phyloP scores from a whole-genome alignment of 1,140 invertebrate genomes.

The Dendroctonus ponderosae region DNA sequence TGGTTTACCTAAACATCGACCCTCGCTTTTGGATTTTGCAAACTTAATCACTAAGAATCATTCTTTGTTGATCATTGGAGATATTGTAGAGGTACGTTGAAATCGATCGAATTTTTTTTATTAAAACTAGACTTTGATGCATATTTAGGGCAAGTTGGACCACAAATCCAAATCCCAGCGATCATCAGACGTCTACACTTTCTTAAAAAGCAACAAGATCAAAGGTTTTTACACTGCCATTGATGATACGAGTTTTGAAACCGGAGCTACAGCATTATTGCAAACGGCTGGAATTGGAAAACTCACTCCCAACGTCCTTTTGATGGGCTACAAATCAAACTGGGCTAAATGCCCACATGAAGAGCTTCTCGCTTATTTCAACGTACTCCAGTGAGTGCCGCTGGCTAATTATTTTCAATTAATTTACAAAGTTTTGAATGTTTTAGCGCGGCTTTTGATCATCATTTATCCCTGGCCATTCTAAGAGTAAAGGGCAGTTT shows the following conservation, averaged over 20 bases:
- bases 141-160: slow-evolving; percentile 61
- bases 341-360: slow-evolving; percentile 74
- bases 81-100: slow-evolving; percentile 81
- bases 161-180: slow-evolving; percentile 63
- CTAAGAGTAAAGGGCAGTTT: slow-evolving; percentile 79
- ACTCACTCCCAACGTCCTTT: slow-evolving; percentile 86
- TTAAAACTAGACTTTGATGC: neutral
- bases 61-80: slow-evolving; percentile 86
- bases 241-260: slow-evolving; percentile 74
- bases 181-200: slow-evolving; percentile 67
- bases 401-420: slow-evolving; percentile 7
- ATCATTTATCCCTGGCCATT: slow-evolving; percentile 84
- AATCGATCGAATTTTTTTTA: too few species aligned
- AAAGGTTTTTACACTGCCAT: slow-evolving; percentile 87
- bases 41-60: slow-evolving; percentile 89
- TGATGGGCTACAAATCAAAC: slow-evolving; percentile 92
- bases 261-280: slow-evolving; percentile 74
- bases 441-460: slow-evolving; percentile 86
- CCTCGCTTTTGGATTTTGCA: slow-evolving; percentile 87
- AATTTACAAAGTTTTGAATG: neutral
- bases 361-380: slow-evolving; percentile 85
- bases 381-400: slow-evolving; percentile 84
- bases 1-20: slow-evolving; percentile 76
- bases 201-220: slow-evolving; percentile 72
- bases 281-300: slow-evolving; percentile 87